These are phyloP conservation scores for Bagarius yarrelli DNA, from an alignment of 2,113 vertebrate species.

Conservation along the genomic window DNA sequence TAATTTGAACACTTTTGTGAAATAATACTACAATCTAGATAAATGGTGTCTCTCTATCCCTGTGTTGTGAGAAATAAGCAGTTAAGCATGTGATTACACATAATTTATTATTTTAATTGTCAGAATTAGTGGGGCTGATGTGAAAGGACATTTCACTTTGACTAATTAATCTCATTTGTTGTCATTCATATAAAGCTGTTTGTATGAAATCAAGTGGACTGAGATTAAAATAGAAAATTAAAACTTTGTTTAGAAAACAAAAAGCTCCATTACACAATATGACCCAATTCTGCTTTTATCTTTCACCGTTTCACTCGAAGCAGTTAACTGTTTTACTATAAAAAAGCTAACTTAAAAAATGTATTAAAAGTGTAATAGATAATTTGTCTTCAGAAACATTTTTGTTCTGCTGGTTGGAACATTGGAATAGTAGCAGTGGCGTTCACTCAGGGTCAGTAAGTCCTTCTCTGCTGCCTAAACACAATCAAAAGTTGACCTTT, in stretches of 20 bases:
- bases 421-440: too few relatives aligned
- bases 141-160: neutral
- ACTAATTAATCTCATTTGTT: neutral
- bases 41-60: neutral
- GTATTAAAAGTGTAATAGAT: too few relatives aligned
- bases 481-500: too few relatives aligned
- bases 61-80: neutral
- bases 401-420: too few relatives aligned
- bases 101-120: neutral
- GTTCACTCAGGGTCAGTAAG: too few relatives aligned
- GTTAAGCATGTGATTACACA: neutral
- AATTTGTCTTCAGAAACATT: too few relatives aligned
- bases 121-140: neutral
- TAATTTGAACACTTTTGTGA: neutral
- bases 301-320: neutral
- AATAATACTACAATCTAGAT: neutral
- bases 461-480: too few relatives aligned
- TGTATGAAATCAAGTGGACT: neutral
- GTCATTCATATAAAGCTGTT: neutral
- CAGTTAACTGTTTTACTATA: too few relatives aligned
- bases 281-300: constrained; percentile 1
- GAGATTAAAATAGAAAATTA: neutral
- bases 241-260: neutral
- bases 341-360: too few relatives aligned
- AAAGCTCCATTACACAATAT: neutral